Base-by-base conservation (phyloP, 2,113 vertebrate species). In the Syrrhaptes paradoxus region DNA sequence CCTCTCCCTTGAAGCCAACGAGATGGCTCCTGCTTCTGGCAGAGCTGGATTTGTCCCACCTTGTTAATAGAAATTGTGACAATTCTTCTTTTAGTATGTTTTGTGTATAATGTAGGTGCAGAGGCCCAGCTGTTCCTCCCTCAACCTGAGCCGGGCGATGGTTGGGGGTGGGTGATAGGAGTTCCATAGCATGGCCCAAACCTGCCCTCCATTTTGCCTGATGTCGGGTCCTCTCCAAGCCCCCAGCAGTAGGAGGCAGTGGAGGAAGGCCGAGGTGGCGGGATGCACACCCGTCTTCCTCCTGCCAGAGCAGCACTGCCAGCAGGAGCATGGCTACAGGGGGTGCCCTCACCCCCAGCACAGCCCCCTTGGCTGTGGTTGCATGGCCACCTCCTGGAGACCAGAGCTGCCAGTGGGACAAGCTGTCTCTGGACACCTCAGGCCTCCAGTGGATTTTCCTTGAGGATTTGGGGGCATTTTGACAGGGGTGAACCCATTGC, bases 1-100 rank as follows among this genome's bases (percentile, higher is more conserved):
- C 20, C 49, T 54, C 21, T 3, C 48, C n/a, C 18, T 58, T 38
- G 34, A 62, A 36, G 59, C 54, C 51, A 28, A 4, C 6, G 7
- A 85, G 85, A 54, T 49, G 62, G 75, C 38, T 78, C 22, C 38
- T 3, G 9, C 87, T 95, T 78, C 38, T 2, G 28, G 73, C 72
- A 77, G 80, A 70, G 88, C 81, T 88, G 84, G 83, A 86, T 89
- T 91, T 91, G 72, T 84, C 76, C 90, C 86, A 45, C 51, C 51
- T 90, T 76, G 34, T 92, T 84, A 29, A 61, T 52, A 95, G 74
- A 79, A 93, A 32, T 78, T n/a, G 82, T 96, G 77, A 63, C 31
- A 34, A 36, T 89, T 78, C 71, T 93, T 72, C 89, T 96, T 86
- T 93, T 57, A 91, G 29, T 85, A 58, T 89, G 88, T 95, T 91